These are phyloP conservation scores for Trichechus manatus DNA, from an alignment of 2,113 vertebrate genomes.

Conservation along the genomic window DNA sequence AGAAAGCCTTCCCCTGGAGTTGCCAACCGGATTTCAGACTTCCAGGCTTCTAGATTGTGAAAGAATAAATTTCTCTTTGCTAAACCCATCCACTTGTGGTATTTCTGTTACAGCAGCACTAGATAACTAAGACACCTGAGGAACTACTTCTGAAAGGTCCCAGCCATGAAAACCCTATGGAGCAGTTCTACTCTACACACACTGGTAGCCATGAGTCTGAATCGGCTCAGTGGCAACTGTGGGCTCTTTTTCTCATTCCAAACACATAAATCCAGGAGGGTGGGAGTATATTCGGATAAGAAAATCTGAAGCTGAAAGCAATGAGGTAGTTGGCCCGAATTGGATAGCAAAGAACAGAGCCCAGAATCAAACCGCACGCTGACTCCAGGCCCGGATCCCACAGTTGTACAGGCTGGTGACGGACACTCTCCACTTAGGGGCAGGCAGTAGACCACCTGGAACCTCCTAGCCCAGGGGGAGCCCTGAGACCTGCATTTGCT, in stretches of 20 bases:
- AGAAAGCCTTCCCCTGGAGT: no score
- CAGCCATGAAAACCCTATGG: background rate
- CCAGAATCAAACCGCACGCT: background rate
- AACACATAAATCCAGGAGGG: background rate
- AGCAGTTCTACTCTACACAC: background rate
- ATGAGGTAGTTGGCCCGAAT: background rate
- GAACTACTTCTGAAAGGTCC: background rate
- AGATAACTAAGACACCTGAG: no score
- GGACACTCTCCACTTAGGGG: background rate
- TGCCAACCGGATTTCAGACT: no score
- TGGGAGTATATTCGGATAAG: background rate
- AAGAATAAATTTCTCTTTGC: no score
- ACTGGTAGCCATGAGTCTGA: background rate
- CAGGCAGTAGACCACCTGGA: no score
- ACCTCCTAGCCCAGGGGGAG: background rate
- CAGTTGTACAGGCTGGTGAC: fast-evolving
- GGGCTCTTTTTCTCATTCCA: background rate
- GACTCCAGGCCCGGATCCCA: background rate
- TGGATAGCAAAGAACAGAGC: background rate
- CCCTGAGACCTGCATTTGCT: background rate
- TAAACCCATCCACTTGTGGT: no score
- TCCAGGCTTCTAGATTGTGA: no score
- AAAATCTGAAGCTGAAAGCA: background rate
- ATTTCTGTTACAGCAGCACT: no score
- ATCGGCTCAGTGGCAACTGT: no score